phyloP scores from a whole-genome alignment of 2,797 vertebrate genomes.

The Rhinogobio ventralis region DNA sequence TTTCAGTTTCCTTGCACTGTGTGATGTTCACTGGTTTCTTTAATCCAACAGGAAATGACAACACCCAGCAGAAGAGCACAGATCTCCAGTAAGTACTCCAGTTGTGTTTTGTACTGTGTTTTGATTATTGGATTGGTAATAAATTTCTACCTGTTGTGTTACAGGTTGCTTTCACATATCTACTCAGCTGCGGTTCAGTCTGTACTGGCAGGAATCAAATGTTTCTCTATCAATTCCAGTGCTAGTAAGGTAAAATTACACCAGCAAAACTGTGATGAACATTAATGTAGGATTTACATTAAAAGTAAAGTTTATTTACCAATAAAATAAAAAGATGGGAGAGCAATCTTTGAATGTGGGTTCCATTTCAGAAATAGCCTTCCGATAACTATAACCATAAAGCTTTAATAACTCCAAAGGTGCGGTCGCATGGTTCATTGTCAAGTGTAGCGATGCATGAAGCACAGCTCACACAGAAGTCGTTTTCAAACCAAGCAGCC shows the following conservation, averaged over 20 bases:
- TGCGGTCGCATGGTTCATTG: background rate
- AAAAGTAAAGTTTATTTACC: background rate
- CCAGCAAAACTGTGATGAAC: background rate
- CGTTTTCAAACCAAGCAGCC: background rate
- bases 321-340: background rate
- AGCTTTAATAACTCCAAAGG: background rate
- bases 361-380: background rate
- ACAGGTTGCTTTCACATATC: conserved; percentile 89
- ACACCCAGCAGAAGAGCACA: conserved; percentile 76
- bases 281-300: conserved; percentile 7
- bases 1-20: background rate
- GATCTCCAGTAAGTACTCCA: conserved; percentile 85
- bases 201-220: conserved; percentile 92
- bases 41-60: conserved; percentile 80
- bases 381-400: background rate
- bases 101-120: background rate
- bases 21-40: conserved; percentile 1
- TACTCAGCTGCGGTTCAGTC: conserved; percentile 91
- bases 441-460: background rate
- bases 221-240: conserved; percentile 87
- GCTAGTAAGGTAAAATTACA: conserved; percentile 81
- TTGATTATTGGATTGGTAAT: background rate
- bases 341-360: background rate
- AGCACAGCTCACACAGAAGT: background rate
- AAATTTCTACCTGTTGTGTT: conserved; percentile 33